Conservation (phyloP, 1,140 invertebrate genomes). For the Brachionus sp. region DNA sequence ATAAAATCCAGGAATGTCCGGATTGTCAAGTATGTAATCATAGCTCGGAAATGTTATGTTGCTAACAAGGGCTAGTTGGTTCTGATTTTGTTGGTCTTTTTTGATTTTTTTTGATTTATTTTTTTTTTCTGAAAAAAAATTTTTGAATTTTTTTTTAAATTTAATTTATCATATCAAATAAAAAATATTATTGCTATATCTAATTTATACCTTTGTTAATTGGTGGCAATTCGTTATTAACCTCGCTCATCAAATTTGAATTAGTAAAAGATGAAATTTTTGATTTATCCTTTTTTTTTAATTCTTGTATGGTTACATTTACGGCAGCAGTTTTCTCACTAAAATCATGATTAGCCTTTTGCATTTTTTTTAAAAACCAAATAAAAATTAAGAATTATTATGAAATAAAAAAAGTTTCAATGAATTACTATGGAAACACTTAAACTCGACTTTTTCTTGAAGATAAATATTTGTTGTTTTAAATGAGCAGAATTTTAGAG, state of each 20-base stretch:
- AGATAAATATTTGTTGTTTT: neutral
- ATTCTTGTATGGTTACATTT: neutral
- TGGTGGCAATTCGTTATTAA: neutral
- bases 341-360: no score
- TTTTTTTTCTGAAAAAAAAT: neutral
- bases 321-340: neutral
- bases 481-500: no score
- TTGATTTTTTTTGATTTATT: neutral
- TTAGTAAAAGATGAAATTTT: neutral
- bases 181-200: neutral
- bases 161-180: neutral
- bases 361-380: neutral
- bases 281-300: neutral
- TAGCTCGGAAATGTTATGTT: neutral
- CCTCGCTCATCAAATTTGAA: neutral
- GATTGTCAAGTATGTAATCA: neutral
- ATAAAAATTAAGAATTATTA: neutral
- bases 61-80: neutral
- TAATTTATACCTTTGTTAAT: neutral
- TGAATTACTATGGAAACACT: neutral
- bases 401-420: neutral
- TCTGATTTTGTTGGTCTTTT: neutral
- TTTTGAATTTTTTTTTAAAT: neutral
- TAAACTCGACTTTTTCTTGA: neutral
- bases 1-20: neutral